Percentiles rank a stretch among this genome's conserved stretches.
Evolutionary conservation across 1,140 invertebrate species (phyloP).

Genomic region (Scaptomyza hsui): DNA sequence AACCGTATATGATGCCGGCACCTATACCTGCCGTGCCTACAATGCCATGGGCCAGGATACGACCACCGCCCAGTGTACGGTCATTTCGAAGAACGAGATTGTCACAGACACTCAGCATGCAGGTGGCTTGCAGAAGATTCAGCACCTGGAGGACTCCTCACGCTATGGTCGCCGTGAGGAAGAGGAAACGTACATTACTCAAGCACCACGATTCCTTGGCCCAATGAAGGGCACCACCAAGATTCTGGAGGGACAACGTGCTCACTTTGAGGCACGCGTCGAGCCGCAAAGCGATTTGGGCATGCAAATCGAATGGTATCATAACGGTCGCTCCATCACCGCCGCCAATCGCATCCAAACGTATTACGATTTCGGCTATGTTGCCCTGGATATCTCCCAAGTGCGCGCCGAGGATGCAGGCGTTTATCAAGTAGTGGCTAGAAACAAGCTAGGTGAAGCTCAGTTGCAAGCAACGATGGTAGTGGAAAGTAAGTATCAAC

Average conservation of each 20-base stretch:
- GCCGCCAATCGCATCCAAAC: conserved; percentile 94
- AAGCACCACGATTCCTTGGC: conserved; percentile 93
- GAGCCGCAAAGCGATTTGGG: conserved; percentile 96
- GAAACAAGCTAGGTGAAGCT: conserved; percentile 93
- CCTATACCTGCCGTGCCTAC: conserved; percentile 94
- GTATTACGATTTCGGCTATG: conserved; percentile 97
- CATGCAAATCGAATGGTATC: conserved; percentile 95
- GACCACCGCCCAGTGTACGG: conserved; percentile 94
- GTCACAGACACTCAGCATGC: conserved; percentile 94
- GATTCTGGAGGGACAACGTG: conserved; percentile 97
- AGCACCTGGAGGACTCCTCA: conserved; percentile 93
- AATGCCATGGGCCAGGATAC: conserved; percentile 94
- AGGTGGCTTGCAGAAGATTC: conserved; percentile 94
- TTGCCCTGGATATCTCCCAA: conserved; percentile 95
- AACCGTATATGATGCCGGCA: conserved; percentile 94
- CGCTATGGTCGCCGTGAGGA: conserved; percentile 87
- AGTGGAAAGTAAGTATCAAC: conserved; percentile 91
- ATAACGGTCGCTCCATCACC: conserved; percentile 93
- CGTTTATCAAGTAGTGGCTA: conserved; percentile 94
- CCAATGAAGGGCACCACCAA: conserved; percentile 95
- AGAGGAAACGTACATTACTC: conserved; percentile 90
- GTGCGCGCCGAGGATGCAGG: conserved; percentile 94
- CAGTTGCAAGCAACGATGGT: conserved; percentile 91
- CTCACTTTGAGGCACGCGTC: conserved; percentile 97
- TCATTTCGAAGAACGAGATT: conserved; percentile 93